Evolutionary conservation across 2,888 invertebrate species (phyloP), one percentile per base, ranked within the genome.

Genomic region (Agrochola litura): DNA sequence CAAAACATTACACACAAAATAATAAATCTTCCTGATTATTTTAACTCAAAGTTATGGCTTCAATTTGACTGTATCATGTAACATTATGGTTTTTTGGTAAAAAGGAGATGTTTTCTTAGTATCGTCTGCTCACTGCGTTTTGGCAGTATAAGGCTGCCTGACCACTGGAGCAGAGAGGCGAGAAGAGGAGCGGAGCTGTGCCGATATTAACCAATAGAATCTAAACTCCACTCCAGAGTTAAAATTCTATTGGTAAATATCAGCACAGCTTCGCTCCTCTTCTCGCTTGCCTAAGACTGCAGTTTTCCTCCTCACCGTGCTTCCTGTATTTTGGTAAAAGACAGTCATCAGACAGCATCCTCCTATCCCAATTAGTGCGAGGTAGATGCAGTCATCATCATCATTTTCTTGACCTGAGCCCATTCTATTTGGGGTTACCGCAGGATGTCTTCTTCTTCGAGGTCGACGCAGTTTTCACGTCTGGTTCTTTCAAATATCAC

Each of bases 21-120:
- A 61, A 71, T 76, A 76, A 67, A 76, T 71, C 61, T 43, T n/a
- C 41, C 41, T 54, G 68, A 76, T 73, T 64, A 79, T 41, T 52
- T 75, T 22, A 14, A 65, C 43, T 56, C 46, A 60, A 30, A 72
- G 30, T 75, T 61, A 61, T 41, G 67, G 30, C 22, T 54, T 46
- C n/a, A 63, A 46, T 67, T 2, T 58, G 12, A 16, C 49, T n/a
- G 25, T 73, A 49, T 56, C 22, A 10, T 37, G 72, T 79, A 54
- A 79, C 46, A 5, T 58, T 67, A 63, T 58, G 58, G 73, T n/a
- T 63, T 63, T 52, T 67, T 9, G 4, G 12, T 56, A 46, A 37
- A 58, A 58, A 58, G 25, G 22, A n/a, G 19, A 56, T n/a, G 10
- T 37, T 54, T 58, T 73, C 30, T 60, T n/a, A 25, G 54, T n/a